Conservation (phyloP, 2,888 invertebrate genomes). For the Atethmia centrago region DNA sequence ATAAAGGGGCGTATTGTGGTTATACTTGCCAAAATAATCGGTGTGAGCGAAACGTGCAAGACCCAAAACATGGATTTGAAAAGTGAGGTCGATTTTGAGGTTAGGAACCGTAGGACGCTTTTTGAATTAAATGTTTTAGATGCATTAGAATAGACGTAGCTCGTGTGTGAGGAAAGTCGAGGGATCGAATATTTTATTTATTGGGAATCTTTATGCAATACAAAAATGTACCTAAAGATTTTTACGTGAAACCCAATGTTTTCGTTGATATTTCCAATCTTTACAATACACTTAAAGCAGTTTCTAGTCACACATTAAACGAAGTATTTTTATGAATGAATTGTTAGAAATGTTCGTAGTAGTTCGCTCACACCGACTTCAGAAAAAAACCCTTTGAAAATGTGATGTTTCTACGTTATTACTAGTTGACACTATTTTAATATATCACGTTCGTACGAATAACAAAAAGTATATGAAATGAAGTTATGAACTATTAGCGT, state of each 20-base stretch:
- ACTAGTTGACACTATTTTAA: conserved; percentile 86
- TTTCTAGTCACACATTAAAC: conserved; percentile 75
- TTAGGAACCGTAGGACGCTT: conserved; percentile 53
- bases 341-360: conserved; percentile 50
- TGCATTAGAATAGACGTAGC: conserved; percentile 57
- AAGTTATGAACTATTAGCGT: conserved; percentile 86
- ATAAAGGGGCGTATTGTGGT: conserved; percentile 61
- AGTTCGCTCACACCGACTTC: conserved; percentile 80
- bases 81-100: conserved; percentile 36
- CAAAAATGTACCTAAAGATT: conserved; percentile 25
- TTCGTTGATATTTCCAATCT: conserved; percentile 60
- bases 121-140: conserved; percentile 64
- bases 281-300: conserved; percentile 64
- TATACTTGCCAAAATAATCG: conserved; percentile 84
- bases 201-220: conserved; percentile 44
- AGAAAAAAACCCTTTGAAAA: conserved; percentile 70
- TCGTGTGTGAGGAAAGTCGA: conserved; percentile 39
- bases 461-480: conserved; percentile 79
- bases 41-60: conserved; percentile 79
- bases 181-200: conserved; percentile 44
- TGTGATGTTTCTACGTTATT: conserved; percentile 85
- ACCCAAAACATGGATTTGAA: conserved; percentile 43
- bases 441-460: conserved; percentile 82
- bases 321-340: conserved; percentile 66
- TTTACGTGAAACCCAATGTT: neutral